Evolutionary conservation across 2,113 vertebrate species (phyloP).

Genomic region (Clupea harengus): DNA sequence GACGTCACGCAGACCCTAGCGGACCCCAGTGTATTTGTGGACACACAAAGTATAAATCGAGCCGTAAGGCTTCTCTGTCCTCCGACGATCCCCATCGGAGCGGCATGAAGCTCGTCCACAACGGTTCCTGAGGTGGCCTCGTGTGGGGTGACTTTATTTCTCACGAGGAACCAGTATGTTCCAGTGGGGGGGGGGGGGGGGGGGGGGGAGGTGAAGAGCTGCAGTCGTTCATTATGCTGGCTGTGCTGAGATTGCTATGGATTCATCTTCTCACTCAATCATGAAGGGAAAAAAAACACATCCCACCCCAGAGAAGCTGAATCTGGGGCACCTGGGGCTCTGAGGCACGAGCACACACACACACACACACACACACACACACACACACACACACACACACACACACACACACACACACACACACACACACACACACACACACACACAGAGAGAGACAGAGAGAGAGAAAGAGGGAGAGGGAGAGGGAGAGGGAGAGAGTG

Average conservation of each 20-base stretch:
- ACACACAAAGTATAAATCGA: too few species aligned
- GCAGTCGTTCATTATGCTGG: not conserved
- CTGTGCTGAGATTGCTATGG: not conserved
- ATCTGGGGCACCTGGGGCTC: not conserved
- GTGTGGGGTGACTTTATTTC: not conserved
- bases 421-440: constrained; percentile 1
- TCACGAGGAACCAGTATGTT: not conserved
- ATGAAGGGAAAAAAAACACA: not conserved
- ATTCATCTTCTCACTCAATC: not conserved
- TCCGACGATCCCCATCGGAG: not conserved
- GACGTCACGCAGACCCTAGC: too few species aligned
- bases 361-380: not conserved
- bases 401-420: not conserved
- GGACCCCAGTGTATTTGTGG: too few species aligned
- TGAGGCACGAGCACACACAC: not conserved
- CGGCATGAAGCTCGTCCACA: too few species aligned
- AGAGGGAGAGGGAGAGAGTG: not conserved
- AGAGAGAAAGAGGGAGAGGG: not conserved
- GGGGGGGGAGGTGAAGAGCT: not conserved
- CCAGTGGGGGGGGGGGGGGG: not conserved
- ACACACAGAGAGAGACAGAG: not conserved
- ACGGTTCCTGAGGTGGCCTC: not conserved
- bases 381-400: not conserved
- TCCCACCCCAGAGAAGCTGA: not conserved
- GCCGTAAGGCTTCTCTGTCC: not conserved